A percentile compares a stretch with the other conserved stretches of the same genome.
phyloP scores from a whole-genome alignment of 2,797 vertebrate species.

The Chiroxiphia lanceolata region DNA sequence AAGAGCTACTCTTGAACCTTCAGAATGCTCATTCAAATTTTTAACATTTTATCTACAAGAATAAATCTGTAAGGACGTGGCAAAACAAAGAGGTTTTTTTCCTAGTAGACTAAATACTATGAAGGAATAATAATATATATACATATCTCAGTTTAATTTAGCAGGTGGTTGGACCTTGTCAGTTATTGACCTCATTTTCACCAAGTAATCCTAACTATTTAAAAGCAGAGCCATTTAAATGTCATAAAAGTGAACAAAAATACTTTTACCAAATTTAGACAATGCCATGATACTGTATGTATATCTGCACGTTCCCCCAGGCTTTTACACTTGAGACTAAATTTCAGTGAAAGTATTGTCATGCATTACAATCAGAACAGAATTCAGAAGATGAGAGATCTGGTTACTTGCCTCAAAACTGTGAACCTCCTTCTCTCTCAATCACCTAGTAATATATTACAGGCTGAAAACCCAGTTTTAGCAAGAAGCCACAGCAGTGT shows the following conservation, averaged over 20 bases:
- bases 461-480: conserved; percentile 31
- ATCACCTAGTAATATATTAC: conserved; percentile 20
- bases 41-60: not conserved
- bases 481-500: conserved; percentile 36
- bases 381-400: not conserved
- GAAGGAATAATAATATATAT: not conserved
- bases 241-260: not conserved
- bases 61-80: not conserved
- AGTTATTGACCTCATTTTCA: not conserved
- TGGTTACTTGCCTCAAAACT: not conserved
- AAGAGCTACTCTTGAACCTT: not conserved
- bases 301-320: not conserved
- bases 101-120: not conserved
- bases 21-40: not conserved
- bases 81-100: not conserved
- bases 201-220: not conserved
- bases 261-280: not conserved
- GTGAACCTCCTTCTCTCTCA: conserved; percentile 3
- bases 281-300: not conserved
- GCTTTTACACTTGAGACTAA: not conserved
- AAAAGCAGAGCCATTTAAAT: not conserved
- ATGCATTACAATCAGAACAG: not conserved
- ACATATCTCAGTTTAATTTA: not conserved
- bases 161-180: not conserved
- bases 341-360: not conserved